phyloP scores from a whole-genome alignment of 2,888 invertebrate species.

The Dynastes maya region DNA sequence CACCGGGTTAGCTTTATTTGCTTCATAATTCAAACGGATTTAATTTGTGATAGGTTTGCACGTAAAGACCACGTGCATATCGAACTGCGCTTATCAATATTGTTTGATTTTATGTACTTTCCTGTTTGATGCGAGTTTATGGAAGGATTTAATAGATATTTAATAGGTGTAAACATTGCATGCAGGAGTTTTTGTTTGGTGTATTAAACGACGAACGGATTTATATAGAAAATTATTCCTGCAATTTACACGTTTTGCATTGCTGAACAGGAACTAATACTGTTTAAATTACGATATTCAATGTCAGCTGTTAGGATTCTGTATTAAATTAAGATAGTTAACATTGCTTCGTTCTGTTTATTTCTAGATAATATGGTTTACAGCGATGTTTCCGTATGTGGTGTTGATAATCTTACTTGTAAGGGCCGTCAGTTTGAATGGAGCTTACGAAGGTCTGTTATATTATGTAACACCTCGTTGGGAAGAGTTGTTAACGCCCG shows the following conservation, averaged over 20 bases:
- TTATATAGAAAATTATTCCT: neutral
- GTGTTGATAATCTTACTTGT: slow-evolving; percentile 79
- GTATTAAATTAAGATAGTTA: too few relatives aligned
- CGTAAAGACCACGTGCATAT: neutral
- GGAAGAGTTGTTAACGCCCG: slow-evolving; percentile 72
- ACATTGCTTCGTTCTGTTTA: neutral
- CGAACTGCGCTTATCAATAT: slow-evolving; percentile 4
- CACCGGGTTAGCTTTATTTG: neutral
- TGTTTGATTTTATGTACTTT: neutral
- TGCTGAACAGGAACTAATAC: too few relatives aligned
- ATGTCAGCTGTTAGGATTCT: too few relatives aligned
- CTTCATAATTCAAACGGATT: slow-evolving; percentile 1
- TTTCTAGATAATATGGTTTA: slow-evolving; percentile 81
- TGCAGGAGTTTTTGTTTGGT: neutral
- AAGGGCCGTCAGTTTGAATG: slow-evolving; percentile 79
- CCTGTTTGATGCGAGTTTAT: slow-evolving; percentile 1
- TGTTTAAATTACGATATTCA: too few relatives aligned
- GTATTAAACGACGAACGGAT: neutral
- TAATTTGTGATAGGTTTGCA: neutral
- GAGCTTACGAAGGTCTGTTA: slow-evolving; percentile 77
- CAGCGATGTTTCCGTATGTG: slow-evolving; percentile 82
- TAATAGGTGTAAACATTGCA: neutral
- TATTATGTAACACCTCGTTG: slow-evolving; percentile 80
- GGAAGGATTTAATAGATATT: slow-evolving; percentile 17
- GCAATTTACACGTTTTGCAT: neutral